Base-by-base conservation (phyloP, 53 echinoderm and acorn worm species). In the Apostichopus leukothele region DNA sequence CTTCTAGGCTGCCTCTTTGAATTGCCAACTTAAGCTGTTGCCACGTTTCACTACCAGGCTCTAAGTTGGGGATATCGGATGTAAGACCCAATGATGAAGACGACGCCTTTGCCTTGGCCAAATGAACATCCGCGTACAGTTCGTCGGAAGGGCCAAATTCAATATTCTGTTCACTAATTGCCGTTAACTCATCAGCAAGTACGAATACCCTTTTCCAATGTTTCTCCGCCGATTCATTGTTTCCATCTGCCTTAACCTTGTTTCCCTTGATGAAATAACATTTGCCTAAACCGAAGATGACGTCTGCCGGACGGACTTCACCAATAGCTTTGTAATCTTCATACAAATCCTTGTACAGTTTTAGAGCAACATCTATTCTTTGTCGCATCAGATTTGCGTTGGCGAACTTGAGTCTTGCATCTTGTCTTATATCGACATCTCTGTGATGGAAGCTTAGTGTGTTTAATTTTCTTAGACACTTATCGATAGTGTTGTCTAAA, bases 71-170 rank as follows among this genome's bases (percentile, higher is more conserved):
- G 57, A 1, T 10, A 1, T 57, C 9, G 8, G 10, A 1, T 57
- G 57, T 10, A 57, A 7, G 57, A 57, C 57, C 9, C 57, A 6
- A 21, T 6, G 71, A 21, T 6, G 16, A 25, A 1, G 25, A 25
- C 1, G 25, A 7, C 20, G 53, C 5, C 57, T 53, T 54, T 57
- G 81, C 81, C 23, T 22, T 54, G 18, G 71, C 71, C 18, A 71
- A 71, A 18, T 81, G 20, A 81, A 81, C 81, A 81, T 54, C 81
- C 5, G 81, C 81, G 12, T 81, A 81, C 16, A 81, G 21, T 59
- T 81, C 81, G 6, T 81, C 1, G 50, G 53, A 51, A 10, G 19
- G 16, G 39, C 39, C 39, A 39, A 39, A 39, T 39, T 39, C 39
- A 39, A 39, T 39, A 39, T 39, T 39, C 39, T 39, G 39, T 3